Conservation (phyloP, 1,140 invertebrate genomes). For the Neodiprion pinetum region DNA sequence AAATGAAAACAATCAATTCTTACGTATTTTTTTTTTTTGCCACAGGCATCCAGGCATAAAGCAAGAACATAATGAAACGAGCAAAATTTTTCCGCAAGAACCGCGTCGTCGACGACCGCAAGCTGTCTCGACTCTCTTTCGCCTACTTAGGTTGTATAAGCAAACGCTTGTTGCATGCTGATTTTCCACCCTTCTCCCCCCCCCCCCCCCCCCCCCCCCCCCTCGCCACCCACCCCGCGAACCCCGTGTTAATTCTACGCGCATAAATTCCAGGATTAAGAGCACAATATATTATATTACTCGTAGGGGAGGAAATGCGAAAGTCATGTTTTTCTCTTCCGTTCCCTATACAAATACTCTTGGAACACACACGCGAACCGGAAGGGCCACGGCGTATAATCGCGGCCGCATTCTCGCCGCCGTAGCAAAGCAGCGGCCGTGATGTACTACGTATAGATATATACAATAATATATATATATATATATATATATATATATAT, state of each 20-base stretch:
- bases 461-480: no score
- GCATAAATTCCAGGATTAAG: constrained; percentile 18
- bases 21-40: not conserved
- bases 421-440: no score
- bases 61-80: not conserved
- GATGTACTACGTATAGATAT: no score
- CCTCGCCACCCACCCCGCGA: not conserved
- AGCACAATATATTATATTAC: constrained; percentile 10
- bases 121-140: not conserved
- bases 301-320: not conserved
- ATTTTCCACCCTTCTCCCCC: not conserved
- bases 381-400: no score
- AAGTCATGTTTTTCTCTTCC: not conserved
- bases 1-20: not conserved
- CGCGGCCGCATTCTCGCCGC: no score
- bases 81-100: not conserved
- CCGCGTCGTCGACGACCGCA: not conserved
- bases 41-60: not conserved
- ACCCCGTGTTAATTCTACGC: constrained; percentile 12
- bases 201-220: not conserved
- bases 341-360: not conserved
- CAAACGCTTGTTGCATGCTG: not conserved
- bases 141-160: not conserved
- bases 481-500: no score
- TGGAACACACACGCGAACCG: no score